phyloP scores from a whole-genome alignment of 2,888 invertebrate genomes.

The Loripinus fragilis region DNA sequence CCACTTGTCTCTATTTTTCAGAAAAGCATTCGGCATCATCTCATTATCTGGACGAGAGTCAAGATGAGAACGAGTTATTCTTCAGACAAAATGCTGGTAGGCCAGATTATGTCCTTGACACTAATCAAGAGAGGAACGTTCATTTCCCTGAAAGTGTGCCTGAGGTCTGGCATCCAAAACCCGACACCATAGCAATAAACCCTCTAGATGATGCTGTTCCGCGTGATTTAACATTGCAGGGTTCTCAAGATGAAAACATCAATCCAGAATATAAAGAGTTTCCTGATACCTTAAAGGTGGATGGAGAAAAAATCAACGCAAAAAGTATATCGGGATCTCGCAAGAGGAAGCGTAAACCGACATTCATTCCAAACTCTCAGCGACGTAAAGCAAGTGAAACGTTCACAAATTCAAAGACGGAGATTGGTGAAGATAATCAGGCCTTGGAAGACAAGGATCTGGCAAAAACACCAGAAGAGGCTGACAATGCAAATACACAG shows the following conservation, averaged over 20 bases:
- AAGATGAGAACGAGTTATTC: not conserved
- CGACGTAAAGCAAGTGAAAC: not conserved
- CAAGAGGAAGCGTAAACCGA: constrained; percentile 6
- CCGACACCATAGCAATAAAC: not conserved
- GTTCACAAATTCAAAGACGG: not conserved
- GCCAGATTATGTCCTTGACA: not conserved
- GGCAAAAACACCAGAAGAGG: not conserved
- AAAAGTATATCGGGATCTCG: not conserved
- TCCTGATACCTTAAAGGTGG: not conserved
- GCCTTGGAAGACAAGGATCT: too few species aligned
- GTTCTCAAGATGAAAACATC: not conserved
- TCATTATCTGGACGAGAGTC: not conserved
- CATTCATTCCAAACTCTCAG: not conserved
- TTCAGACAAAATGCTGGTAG: not conserved
- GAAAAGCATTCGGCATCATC: not conserved
- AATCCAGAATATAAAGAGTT: not conserved
- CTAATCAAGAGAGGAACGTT: not conserved
- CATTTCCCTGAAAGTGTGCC: not conserved
- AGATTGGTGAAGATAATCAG: not conserved
- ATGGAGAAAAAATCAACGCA: not conserved
- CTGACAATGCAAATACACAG: not conserved
- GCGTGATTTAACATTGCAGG: not conserved
- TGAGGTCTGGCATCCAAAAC: not conserved
- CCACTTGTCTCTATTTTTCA: too few species aligned
- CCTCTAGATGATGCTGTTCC: not conserved